Conservation (phyloP, 1,140 invertebrate species). For the Matsumurasca onukii region DNA sequence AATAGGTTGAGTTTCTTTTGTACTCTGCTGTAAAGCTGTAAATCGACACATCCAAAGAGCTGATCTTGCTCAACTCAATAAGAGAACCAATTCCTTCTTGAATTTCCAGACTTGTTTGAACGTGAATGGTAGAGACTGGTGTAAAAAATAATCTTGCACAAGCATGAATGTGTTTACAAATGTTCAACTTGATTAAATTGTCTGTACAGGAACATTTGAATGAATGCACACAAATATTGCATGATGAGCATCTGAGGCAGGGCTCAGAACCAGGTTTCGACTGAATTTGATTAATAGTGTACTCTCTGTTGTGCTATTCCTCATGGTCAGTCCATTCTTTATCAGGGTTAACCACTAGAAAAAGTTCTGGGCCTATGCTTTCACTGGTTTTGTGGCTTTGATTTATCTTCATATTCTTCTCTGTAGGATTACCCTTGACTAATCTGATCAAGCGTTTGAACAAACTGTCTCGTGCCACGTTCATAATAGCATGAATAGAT, state of each 20-base stretch:
- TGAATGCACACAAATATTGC: not conserved
- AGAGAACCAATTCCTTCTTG: not conserved
- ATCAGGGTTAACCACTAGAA: not conserved
- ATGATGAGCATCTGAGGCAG: not conserved
- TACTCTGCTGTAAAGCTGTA: not conserved
- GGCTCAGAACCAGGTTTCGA: not conserved
- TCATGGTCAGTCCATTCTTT: not conserved
- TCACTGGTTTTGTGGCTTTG: constrained; percentile 1
- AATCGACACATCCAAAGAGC: not conserved
- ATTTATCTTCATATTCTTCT: not conserved
- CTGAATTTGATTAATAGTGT: not conserved
- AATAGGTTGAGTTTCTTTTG: not conserved
- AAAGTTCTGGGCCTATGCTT: not conserved
- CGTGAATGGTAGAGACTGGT: not conserved
- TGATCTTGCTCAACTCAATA: not conserved
- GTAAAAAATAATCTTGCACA: not conserved
- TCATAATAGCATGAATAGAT: constrained; percentile 19
- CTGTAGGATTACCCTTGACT: not conserved
- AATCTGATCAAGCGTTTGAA: constrained; percentile 28
- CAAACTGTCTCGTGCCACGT: constrained; percentile 22
- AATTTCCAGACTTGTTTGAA: not conserved
- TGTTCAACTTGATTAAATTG: not conserved
- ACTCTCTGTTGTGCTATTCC: not conserved
- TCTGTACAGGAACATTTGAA: not conserved
- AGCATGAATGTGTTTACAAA: not conserved